Evolutionary conservation across 1,140 invertebrate genomes (phyloP).

Genomic region (Polypedilum vanderplanki): DNA sequence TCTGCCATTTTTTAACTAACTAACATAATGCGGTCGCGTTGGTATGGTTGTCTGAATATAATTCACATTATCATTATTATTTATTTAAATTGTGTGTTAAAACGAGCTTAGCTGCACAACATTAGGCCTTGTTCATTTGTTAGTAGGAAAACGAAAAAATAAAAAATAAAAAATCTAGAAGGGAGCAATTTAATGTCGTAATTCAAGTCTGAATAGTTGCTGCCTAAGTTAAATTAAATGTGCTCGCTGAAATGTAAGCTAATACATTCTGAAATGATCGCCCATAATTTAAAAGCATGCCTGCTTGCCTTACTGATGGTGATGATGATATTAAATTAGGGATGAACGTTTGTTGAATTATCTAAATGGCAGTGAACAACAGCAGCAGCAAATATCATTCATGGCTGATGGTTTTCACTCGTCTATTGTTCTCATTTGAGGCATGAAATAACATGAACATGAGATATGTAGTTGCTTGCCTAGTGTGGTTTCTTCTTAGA

Average conservation of each 20-base stretch:
- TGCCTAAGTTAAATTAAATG: not conserved
- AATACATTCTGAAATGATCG: not conserved
- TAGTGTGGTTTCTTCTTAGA: not conserved
- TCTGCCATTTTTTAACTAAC: slow-evolving; percentile 11
- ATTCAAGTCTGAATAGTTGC: not conserved
- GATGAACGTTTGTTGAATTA: not conserved
- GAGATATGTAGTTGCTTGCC: too few relatives aligned
- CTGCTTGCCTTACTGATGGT: too few relatives aligned
- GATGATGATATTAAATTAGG: not conserved
- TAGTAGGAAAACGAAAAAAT: not conserved
- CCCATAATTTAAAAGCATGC: slow-evolving; percentile 2
- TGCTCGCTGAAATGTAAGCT: slow-evolving; percentile 21
- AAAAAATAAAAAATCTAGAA: slow-evolving; percentile 9
- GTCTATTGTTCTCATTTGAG: slow-evolving; percentile 1
- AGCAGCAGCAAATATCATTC: slow-evolving; percentile 16
- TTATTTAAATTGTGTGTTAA: slow-evolving; percentile 28
- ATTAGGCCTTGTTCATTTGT: not conserved
- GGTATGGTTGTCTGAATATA: not conserved
- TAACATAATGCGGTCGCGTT: not conserved
- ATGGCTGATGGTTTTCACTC: not conserved
- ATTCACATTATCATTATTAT: slow-evolving; percentile 10
- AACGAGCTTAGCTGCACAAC: not conserved
- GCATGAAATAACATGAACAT: slow-evolving; percentile 5
- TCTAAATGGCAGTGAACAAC: not conserved
- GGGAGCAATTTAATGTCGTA: slow-evolving; percentile 14